Conservation (phyloP, 2,113 vertebrate genomes). For the Pelusios castaneus region DNA sequence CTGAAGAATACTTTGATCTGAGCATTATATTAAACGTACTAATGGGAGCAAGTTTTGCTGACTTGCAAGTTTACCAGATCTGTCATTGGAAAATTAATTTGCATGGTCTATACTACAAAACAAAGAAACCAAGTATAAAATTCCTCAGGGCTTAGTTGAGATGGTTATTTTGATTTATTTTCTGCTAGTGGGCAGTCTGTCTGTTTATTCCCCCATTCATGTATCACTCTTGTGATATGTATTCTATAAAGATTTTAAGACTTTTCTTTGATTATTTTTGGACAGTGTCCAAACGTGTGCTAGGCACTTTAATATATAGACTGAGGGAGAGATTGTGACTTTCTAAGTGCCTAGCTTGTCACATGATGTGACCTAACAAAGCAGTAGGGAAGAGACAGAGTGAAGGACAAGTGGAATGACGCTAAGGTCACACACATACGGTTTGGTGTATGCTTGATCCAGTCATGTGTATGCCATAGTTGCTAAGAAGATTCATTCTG, state of each 20-base stretch:
- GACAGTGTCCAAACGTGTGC: background rate
- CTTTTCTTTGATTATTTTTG: background rate
- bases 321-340: background rate
- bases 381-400: background rate
- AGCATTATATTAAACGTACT: background rate
- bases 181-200: background rate
- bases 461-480: constrained; percentile 29
- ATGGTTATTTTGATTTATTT: background rate
- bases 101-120: background rate
- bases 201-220: constrained; percentile 21
- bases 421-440: background rate
- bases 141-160: background rate
- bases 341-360: background rate
- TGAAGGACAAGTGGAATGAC: background rate
- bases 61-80: background rate
- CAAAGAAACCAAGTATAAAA: background rate
- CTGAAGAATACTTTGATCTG: background rate
- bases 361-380: background rate
- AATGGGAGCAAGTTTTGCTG: background rate
- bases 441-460: background rate
- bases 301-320: background rate
- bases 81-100: background rate
- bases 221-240: background rate
- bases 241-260: background rate
- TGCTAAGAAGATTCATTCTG: constrained; percentile 40